Percentiles rank a stretch among this genome's conserved stretches.
These are phyloP conservation scores for Atherinosoma microstoma DNA, from an alignment of 2,797 vertebrate genomes.

Conservation along the genomic window DNA sequence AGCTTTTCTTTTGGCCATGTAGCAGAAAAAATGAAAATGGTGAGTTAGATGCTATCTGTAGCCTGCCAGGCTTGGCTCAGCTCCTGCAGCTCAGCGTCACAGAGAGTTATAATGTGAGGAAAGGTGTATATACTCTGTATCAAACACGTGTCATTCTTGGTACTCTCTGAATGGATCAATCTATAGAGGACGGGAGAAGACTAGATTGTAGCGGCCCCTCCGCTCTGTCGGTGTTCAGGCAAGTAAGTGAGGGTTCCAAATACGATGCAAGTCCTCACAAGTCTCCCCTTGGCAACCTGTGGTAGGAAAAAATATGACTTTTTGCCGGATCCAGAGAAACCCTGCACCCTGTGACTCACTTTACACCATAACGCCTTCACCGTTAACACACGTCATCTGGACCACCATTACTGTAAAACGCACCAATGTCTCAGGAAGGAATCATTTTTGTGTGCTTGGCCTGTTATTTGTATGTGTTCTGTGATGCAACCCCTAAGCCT, in stretches of 20 bases:
- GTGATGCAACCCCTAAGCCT: slow-evolving; percentile 67
- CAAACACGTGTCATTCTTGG: slow-evolving; percentile 63
- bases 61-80: slow-evolving; percentile 21
- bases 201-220: slow-evolving; percentile 51
- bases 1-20: slow-evolving; percentile 74
- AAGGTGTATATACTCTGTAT: slow-evolving; percentile 73
- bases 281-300: slow-evolving; percentile 51
- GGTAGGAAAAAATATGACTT: slow-evolving; percentile 66
- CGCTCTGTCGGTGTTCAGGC: slow-evolving; percentile 49
- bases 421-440: slow-evolving; percentile 84
- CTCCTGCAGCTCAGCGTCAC: slow-evolving; percentile 48
- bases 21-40: slow-evolving; percentile 56
- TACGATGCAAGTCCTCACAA: slow-evolving; percentile 61
- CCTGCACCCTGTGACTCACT: slow-evolving; percentile 75
- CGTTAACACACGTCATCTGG: slow-evolving; percentile 60
- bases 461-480: slow-evolving; percentile 74
- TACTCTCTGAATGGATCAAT: slow-evolving; percentile 55
- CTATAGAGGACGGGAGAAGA: slow-evolving; percentile 45
- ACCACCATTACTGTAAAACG: slow-evolving; percentile 78
- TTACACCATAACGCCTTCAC: slow-evolving; percentile 81
- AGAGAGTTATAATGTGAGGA: slow-evolving; percentile 71
- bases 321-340: slow-evolving; percentile 67
- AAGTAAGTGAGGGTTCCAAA: slow-evolving; percentile 65
- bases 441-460: slow-evolving; percentile 81
- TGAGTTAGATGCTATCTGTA: slow-evolving; percentile 33